Base-by-base conservation (phyloP, 2,113 vertebrate genomes). In the Sclerurus mexicanus region DNA sequence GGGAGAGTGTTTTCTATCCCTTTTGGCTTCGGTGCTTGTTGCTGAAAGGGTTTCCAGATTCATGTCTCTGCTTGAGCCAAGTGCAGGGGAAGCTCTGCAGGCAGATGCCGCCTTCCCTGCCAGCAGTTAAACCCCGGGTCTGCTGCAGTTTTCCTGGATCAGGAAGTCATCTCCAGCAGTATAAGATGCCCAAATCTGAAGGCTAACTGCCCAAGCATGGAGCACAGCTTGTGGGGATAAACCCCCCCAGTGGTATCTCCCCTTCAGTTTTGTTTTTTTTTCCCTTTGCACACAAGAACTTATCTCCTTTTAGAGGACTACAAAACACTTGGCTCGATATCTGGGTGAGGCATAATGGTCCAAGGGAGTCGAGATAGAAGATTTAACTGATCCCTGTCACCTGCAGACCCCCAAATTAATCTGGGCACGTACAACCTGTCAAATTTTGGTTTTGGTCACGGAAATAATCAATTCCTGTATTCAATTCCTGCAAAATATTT, bases 321-420 rank as follows among this genome's bases (percentile, higher is more conserved):
- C 15, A 50, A 67, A 71, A 59, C 1, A 0, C 28, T 59, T 50
- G 20, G 28, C 39, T 90, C 0, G 0, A 1, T 46, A 42, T 30
- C 22, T 42, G 13, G 13, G 20, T n/a, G 44, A 79, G 14, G 39
- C 25, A 46, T 10, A 40, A 31, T 5, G 33, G 19, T 40, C 67
- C 31, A 31, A 0, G n/a, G 50, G 13, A 88, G 40, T 21, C 24
- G 53, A 66, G 12, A 35, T 16, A 56, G 33, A 42, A 81, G 60
- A 28, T 53, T 63, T 69, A 81, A 74, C 31, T 0, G 2, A 62
- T n/a, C 42, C 39, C 47, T 53, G 67, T 30, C 35, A 75, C 52
- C 27, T 81, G 31, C 46, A 58, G n/a, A 40, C 12, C 8, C 59
- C 60, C 10, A 84, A 59, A 44, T 71, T 33, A 47, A 5, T 4